Conservation (phyloP, 2,113 vertebrate genomes). For the Pelvicachromis taeniatus region DNA sequence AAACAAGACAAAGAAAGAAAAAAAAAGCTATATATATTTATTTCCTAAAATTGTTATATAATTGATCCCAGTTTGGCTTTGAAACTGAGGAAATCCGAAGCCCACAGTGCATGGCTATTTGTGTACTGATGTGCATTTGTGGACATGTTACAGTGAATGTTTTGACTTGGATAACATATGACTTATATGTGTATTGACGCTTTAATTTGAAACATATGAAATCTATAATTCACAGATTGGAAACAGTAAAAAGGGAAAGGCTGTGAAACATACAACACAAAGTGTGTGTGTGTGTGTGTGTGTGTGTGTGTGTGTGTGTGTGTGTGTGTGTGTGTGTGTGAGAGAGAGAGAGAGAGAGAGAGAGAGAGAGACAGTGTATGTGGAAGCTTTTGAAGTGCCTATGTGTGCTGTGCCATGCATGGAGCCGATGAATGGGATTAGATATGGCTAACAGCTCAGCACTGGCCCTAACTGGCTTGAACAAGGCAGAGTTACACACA, state of each 20-base stretch:
- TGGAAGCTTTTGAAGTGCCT: background rate
- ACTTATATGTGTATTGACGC: background rate
- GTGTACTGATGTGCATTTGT: background rate
- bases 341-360: too few relatives aligned
- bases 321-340: too few relatives aligned
- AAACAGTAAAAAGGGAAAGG: too few relatives aligned
- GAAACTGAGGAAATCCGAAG: background rate
- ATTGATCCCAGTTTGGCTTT: background rate
- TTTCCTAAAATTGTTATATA: background rate
- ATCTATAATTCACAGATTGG: background rate
- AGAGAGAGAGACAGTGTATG: background rate
- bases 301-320: too few relatives aligned
- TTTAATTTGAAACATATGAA: background rate
- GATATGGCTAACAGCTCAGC: constrained; percentile 36
- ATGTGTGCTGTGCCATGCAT: background rate
- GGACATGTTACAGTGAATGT: background rate
- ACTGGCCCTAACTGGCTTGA: constrained; percentile 34
- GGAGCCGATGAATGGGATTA: constrained; percentile 38
- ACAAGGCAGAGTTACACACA: background rate
- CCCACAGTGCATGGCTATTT: background rate
- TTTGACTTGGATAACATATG: background rate
- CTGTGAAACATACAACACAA: too few relatives aligned
- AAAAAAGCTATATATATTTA: background rate
- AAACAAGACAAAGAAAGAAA: background rate
- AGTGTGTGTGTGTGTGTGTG: background rate